Evolutionary conservation across 2,888 invertebrate species (phyloP), one percentile per base, ranked within the genome.

Genomic region (Acanthoscelides obtectus): DNA sequence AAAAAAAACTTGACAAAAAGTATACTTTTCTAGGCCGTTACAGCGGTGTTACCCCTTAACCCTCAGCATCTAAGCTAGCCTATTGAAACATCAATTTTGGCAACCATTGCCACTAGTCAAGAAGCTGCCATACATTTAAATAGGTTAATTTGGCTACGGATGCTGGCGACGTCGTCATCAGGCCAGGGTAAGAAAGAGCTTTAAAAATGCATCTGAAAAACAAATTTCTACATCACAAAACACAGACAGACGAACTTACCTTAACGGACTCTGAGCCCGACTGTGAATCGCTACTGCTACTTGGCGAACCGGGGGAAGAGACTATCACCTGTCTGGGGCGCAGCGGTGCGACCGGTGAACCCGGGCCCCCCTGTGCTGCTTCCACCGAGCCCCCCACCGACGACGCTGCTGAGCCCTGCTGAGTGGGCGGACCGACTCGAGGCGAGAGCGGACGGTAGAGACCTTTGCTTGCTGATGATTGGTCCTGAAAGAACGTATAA

Each of bases 241-340:
- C n/a, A n/a, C n/a, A n/a, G n/a, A n/a, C n/a, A n/a, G n/a, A 45
- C 8, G 25, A 3, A 45, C 45, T 45, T 45, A 45, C 45, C 45
- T 91, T 92, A 84, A 91, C 90, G 76, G 91, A 91, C 81, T 92
- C 93, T 79, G 93, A 93, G 79, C 93, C 94, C 81, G 92, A 92
- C 84, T 92, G 93, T 79, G 92, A 92, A 83, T 93, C 93, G 82
- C 93, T 93, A 88, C 93, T 92, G 79, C 81, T 94, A 90, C 77
- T 77, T 90, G 94, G 93, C 84, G 94, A 94, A 89, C 93, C 80
- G 89, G 94, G 94, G 83, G 93, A 92, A 83, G 91, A 89, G 80
- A 89, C 88, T 88, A 89, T 89, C 88, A 89, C 89, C 87, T 89
- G 86, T 73, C 85, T 84, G 72, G 86, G 84, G 77, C 83, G 84